phyloP scores from a whole-genome alignment of 1,140 invertebrate genomes.

The Lysiphlebus fabarum region DNA sequence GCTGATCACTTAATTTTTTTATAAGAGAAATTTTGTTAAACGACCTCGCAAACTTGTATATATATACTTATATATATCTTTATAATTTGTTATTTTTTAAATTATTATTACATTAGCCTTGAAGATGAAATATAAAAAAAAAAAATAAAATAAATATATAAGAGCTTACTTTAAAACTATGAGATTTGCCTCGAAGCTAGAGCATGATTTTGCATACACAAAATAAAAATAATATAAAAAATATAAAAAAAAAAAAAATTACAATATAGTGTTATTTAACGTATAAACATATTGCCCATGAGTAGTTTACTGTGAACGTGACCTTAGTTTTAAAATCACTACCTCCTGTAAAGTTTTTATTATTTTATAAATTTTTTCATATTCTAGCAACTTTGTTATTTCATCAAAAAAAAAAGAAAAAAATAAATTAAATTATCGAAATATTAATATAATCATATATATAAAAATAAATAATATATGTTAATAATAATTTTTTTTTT shows the following conservation, averaged over 20 bases:
- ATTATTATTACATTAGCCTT: too few species aligned
- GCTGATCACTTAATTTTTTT: too few species aligned
- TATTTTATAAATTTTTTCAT: slow-evolving; percentile 7
- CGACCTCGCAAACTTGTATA: too few species aligned
- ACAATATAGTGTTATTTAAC: not conserved
- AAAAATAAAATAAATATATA: not conserved
- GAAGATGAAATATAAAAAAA: not conserved
- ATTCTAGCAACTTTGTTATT: not conserved
- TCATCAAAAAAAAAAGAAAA: not conserved
- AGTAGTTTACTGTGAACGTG: slow-evolving; percentile 29
- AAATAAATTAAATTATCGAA: too few species aligned
- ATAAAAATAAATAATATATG: too few species aligned
- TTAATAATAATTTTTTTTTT: too few species aligned
- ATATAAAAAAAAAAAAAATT: slow-evolving; percentile 11
- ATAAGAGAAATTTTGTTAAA: too few species aligned
- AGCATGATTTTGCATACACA: slow-evolving; percentile 22
- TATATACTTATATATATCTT: too few species aligned
- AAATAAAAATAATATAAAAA: not conserved
- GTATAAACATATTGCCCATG: not conserved
- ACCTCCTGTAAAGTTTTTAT: slow-evolving; percentile 19
- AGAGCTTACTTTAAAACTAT: too few species aligned
- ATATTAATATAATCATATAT: too few species aligned
- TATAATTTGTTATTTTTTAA: too few species aligned
- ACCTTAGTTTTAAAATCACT: slow-evolving; percentile 27
- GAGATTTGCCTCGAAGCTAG: slow-evolving; percentile 15